Evolutionary conservation across 2,888 invertebrate genomes (phyloP), one percentile per base, ranked within the genome.

Genomic region (Syrphus vitripennis): DNA sequence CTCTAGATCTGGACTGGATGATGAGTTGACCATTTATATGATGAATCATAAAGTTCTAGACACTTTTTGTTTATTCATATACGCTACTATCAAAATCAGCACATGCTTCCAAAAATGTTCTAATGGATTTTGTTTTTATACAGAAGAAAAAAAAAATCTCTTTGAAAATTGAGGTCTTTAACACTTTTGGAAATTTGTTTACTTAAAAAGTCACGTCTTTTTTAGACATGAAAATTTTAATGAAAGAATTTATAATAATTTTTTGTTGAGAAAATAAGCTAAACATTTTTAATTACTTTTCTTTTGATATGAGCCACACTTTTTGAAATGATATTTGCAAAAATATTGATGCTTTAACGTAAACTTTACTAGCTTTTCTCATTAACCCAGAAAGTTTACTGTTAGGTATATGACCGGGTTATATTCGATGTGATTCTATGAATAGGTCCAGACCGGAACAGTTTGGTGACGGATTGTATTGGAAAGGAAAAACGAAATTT

Each of bases 161-260:
- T 59, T 59, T 59, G 59, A 59, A 59, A 37, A 59, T 59, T 59
- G 59, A 59, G 59, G 59, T 59, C 59, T 59, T 59, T 59, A 57
- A 59, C 59, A 59, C 59, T 59, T 57, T 59, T 1, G n/a, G 7
- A n/a, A 14, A 34, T 37, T 59, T 59, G 59, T 59, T 59, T 59
- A 59, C 59, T 21, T 37, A 34, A 37, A 59, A 59, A 59, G 59
- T 59, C 59, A 59, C 59, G 59, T 59, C 59, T 34, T 37, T 59
- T 59, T 37, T 34, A 21, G 34, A 37, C 14, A 14, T 21, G 37
- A 59, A 59, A 14, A 59, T 37, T 59, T 50, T 50, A 26, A 50
- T 50, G 50, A 50, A 50, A 24, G 24, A 34, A 34, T 59, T 34
- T 21, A 21, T 53, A 48, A 4, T 37, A 19, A 4, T 14, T 10